A percentile compares a stretch with the other conserved stretches of the same genome.
Evolutionary conservation across 37 sponge, comb jelly and placozoan genomes (phyloP).

Genomic region (Corticium candelabrum): DNA sequence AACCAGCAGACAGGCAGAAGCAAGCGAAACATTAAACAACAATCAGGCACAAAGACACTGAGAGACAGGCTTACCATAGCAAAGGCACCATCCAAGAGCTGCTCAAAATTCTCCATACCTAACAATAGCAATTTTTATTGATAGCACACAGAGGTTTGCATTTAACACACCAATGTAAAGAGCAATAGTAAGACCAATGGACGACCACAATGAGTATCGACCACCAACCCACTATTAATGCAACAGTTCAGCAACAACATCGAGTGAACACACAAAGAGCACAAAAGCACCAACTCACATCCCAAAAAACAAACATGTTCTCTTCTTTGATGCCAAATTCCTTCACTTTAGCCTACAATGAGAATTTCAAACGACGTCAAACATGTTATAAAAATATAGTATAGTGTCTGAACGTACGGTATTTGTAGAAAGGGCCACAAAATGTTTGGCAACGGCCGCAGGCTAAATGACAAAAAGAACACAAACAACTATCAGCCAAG

Average conservation of each 20-base stretch:
- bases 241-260: background rate
- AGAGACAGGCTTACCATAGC: slow-evolving; percentile 56
- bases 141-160: background rate
- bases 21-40: background rate
- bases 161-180: slow-evolving; percentile 47
- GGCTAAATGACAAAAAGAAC: slow-evolving; percentile 20
- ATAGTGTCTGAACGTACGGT: slow-evolving; percentile 16
- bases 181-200: slow-evolving; percentile 95
- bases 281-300: slow-evolving; percentile 45
- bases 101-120: slow-evolving; percentile 94
- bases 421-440: slow-evolving; percentile 98
- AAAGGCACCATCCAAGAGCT: slow-evolving; percentile 89
- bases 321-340: slow-evolving; percentile 90
- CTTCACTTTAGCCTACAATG: slow-evolving; percentile 67
- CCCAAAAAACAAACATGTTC: slow-evolving; percentile 99
- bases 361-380: background rate
- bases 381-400: background rate
- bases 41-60: background rate
- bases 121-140: background rate
- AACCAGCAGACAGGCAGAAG: background rate
- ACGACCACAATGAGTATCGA: slow-evolving; percentile 96
- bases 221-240: slow-evolving; percentile 93
- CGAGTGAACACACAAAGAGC: background rate
- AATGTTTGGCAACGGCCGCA: slow-evolving; percentile 92
- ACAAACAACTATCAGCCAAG: background rate